Conservation (phyloP, 2,888 invertebrate species). For the Acanthoscelides obtectus region DNA sequence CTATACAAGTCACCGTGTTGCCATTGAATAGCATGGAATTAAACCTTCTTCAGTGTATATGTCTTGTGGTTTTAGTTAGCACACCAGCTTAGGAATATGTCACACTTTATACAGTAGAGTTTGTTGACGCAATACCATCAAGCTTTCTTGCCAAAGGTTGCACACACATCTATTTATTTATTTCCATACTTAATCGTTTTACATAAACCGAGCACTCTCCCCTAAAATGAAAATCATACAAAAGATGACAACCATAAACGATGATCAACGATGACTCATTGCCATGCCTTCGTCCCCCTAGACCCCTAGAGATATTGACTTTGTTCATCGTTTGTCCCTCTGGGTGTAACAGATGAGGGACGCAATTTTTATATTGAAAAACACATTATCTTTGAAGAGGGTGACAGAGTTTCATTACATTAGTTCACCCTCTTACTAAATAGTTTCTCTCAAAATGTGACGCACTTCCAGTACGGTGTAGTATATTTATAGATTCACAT, state of each 20-base stretch:
- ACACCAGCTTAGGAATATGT: too few species aligned
- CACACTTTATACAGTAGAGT: too few species aligned
- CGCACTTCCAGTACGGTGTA: neutral
- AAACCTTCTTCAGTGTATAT: too few species aligned
- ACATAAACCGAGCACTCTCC: too few species aligned
- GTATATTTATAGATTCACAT: neutral
- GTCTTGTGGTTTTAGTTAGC: too few species aligned
- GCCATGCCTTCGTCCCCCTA: neutral
- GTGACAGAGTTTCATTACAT: neutral
- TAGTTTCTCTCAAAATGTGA: neutral
- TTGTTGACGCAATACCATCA: too few species aligned
- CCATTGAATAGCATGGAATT: too few species aligned
- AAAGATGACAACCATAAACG: neutral
- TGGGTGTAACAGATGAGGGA: neutral
- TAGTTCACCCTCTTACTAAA: neutral
- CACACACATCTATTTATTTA: too few species aligned
- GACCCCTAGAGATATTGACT: neutral
- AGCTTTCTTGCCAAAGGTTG: too few species aligned
- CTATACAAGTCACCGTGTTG: too few species aligned
- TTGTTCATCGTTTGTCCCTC: neutral
- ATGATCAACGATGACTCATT: neutral
- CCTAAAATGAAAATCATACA: neutral
- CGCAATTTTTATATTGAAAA: neutral
- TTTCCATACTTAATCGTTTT: too few species aligned
- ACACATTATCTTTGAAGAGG: neutral